These are phyloP conservation scores for Platichthys flesus DNA, from an alignment of 2,113 vertebrate species.

Conservation along the genomic window DNA sequence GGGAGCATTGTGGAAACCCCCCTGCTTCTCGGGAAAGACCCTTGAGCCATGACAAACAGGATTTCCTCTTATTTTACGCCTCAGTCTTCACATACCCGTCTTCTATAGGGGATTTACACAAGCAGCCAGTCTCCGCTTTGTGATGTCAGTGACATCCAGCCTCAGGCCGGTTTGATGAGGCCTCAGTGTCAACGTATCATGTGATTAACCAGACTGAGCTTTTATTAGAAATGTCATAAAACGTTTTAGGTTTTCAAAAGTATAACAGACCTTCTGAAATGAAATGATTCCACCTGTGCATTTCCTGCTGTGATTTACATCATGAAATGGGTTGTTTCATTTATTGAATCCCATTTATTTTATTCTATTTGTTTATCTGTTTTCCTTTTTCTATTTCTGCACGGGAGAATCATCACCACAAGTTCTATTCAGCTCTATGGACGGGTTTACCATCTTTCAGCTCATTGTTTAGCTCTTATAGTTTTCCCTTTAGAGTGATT, in stretches of 20 bases:
- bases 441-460: too few species aligned
- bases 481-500: too few species aligned
- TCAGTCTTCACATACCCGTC: conserved; percentile 34
- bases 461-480: too few species aligned
- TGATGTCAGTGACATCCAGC: not conserved
- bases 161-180: not conserved
- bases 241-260: not conserved
- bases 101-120: conserved; percentile 20
- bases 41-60: conserved; percentile 70
- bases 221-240: not conserved
- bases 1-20: conserved; percentile 49
- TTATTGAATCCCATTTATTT: too few species aligned
- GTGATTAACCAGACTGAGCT: not conserved
- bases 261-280: not conserved
- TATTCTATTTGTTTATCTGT: too few species aligned
- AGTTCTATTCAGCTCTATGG: too few species aligned
- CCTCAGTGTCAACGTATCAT: not conserved
- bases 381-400: too few species aligned
- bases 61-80: conserved; percentile 64
- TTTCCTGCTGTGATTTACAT: too few species aligned
- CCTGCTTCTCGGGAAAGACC: conserved; percentile 63
- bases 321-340: too few species aligned
- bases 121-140: conserved; percentile 23
- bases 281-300: too few species aligned
- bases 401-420: too few species aligned